phyloP scores from a whole-genome alignment of 2,113 vertebrate genomes.

The Origma solitaria region DNA sequence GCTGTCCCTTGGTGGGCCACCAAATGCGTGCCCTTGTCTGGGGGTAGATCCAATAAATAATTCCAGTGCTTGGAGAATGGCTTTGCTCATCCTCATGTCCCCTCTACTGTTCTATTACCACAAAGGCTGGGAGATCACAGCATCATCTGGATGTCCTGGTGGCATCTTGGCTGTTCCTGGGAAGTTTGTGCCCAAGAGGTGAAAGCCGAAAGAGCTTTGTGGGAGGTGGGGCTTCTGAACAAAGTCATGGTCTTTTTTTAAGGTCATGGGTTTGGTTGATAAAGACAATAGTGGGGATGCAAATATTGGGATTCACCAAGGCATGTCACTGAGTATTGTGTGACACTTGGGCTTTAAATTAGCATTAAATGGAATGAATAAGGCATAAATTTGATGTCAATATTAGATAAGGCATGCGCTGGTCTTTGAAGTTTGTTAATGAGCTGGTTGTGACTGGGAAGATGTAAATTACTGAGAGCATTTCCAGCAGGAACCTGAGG shows the following conservation, averaged over 20 bases:
- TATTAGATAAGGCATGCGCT: conserved; percentile 20
- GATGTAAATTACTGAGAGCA: conserved; percentile 8
- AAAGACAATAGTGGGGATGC: neutral
- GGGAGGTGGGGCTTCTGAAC: neutral
- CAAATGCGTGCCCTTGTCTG: neutral
- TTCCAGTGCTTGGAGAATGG: neutral
- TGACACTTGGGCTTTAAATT: neutral
- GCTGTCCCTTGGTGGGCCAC: neutral
- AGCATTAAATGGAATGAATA: neutral
- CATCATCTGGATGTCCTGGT: neutral
- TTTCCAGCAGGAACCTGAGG: conserved; percentile 40
- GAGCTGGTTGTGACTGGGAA: conserved; percentile 18
- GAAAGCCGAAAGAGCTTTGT: neutral
- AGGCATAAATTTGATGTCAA: conserved; percentile 22
- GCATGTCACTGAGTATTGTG: neutral
- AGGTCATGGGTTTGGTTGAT: neutral
- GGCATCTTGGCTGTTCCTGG: neutral
- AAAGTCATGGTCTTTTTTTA: neutral
- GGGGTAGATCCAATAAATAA: neutral
- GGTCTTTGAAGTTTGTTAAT: conserved; percentile 38
- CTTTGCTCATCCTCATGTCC: neutral
- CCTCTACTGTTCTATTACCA: neutral
- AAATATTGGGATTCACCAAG: neutral
- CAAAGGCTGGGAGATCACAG: neutral
- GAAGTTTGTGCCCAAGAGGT: neutral